phyloP scores from a whole-genome alignment of 2,113 vertebrate species.

The Elephas maximus region DNA sequence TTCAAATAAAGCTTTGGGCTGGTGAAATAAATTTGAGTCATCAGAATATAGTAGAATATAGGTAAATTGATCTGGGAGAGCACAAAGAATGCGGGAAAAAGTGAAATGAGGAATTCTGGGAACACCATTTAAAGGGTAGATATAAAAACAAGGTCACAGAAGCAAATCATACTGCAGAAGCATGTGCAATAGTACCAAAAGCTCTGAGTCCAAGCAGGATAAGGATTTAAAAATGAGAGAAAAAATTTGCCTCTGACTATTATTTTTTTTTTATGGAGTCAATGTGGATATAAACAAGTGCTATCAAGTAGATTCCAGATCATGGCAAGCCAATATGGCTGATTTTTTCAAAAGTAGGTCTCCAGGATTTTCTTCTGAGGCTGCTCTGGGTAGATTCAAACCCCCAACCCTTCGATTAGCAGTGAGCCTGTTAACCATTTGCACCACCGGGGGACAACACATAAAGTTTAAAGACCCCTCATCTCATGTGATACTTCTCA shows the following conservation, averaged over 20 bases:
- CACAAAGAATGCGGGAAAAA: background rate
- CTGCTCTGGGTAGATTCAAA: no score
- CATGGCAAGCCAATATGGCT: no score
- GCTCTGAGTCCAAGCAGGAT: background rate
- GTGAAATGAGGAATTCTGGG: background rate
- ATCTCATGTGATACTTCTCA: background rate
- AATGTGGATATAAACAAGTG: background rate
- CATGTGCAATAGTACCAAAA: background rate
- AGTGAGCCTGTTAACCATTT: no score
- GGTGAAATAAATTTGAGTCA: background rate
- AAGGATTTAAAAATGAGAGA: background rate
- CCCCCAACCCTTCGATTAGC: no score
- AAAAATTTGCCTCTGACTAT: background rate
- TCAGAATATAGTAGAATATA: background rate
- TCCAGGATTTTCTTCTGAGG: no score
- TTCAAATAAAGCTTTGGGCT: background rate
- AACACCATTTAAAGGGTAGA: background rate
- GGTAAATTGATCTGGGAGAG: background rate
- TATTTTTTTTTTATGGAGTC: background rate
- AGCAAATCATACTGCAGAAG: background rate
- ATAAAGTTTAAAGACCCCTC: background rate
- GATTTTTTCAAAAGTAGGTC: no score
- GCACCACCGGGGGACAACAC: background rate
- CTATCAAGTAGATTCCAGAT: no score
- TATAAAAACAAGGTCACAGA: background rate